Conservation (phyloP, 2,113 vertebrate species). For the Isichthys henryi region DNA sequence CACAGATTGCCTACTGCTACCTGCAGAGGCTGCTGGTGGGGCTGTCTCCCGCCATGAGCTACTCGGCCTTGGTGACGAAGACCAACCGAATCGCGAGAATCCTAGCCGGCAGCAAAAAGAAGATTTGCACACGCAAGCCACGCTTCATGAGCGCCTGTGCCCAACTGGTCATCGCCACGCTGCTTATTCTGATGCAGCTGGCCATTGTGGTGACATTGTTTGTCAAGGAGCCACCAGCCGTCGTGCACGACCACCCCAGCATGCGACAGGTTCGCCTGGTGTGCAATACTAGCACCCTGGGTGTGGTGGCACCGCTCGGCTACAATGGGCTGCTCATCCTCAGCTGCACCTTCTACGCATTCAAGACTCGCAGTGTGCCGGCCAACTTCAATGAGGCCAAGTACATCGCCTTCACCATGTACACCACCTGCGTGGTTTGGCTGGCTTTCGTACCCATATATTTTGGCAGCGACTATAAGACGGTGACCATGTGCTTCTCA, state of each 20-base stretch:
- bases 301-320: conserved; percentile 91
- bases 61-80: conserved; percentile 95
- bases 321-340: conserved; percentile 96
- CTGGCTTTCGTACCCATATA: conserved; percentile 98
- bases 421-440: conserved; percentile 99
- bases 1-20: conserved; percentile 87
- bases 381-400: conserved; percentile 98
- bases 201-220: conserved; percentile 92
- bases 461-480: conserved; percentile 99
- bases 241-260: conserved; percentile 91
- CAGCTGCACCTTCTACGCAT: conserved; percentile 98
- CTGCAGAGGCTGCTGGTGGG: conserved; percentile 91
- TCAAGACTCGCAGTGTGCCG: conserved; percentile 96
- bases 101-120: conserved; percentile 97
- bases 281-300: conserved; percentile 92
- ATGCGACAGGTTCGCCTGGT: conserved; percentile 94
- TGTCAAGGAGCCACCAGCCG: conserved; percentile 85
- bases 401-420: conserved; percentile 99
- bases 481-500: conserved; percentile 98
- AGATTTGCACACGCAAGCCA: conserved; percentile 98
- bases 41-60: conserved; percentile 96
- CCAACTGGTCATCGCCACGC: conserved; percentile 87
- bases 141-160: conserved; percentile 98
- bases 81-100: conserved; percentile 97
- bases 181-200: conserved; percentile 89